Evolutionary conservation across 2,888 invertebrate genomes (phyloP).

Genomic region (Mythimna albipuncta): DNA sequence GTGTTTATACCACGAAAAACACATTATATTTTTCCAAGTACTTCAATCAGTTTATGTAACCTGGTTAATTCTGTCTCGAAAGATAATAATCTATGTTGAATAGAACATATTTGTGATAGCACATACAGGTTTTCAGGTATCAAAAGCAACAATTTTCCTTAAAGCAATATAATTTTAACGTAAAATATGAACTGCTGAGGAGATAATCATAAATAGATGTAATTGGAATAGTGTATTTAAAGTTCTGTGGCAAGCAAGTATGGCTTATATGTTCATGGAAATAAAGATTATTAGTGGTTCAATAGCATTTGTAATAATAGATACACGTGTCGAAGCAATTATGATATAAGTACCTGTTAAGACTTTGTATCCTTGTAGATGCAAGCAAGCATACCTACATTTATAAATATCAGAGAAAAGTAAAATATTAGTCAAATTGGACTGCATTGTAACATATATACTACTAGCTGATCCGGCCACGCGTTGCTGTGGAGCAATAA

Average conservation of each 20-base stretch:
- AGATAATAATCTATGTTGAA: too few relatives aligned
- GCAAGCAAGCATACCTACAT: slow-evolving; percentile 35
- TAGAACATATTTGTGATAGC: not conserved
- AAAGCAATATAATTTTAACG: slow-evolving; percentile 6
- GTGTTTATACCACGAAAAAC: not conserved
- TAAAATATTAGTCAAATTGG: not conserved
- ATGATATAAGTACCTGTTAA: slow-evolving; percentile 48
- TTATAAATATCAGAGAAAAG: slow-evolving; percentile 1
- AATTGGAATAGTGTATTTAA: slow-evolving; percentile 24
- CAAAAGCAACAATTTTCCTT: not conserved
- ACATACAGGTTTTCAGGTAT: not conserved
- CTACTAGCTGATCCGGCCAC: too few relatives aligned
- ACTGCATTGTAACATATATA: not conserved
- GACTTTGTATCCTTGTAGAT: slow-evolving; percentile 38
- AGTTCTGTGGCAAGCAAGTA: slow-evolving; percentile 24
- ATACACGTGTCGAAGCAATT: slow-evolving; percentile 57
- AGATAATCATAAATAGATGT: slow-evolving; percentile 31
- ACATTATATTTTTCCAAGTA: too few relatives aligned
- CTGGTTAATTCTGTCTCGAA: too few relatives aligned
- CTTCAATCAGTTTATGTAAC: not conserved
- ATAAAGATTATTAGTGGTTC: slow-evolving; percentile 25
- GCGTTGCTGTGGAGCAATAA: too few relatives aligned
- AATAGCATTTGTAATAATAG: slow-evolving; percentile 28
- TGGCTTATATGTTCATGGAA: slow-evolving; percentile 4
- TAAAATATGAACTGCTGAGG: slow-evolving; percentile 25